Conservation (phyloP, 2,888 invertebrate genomes). For the Cryptocephalus primarius region DNA sequence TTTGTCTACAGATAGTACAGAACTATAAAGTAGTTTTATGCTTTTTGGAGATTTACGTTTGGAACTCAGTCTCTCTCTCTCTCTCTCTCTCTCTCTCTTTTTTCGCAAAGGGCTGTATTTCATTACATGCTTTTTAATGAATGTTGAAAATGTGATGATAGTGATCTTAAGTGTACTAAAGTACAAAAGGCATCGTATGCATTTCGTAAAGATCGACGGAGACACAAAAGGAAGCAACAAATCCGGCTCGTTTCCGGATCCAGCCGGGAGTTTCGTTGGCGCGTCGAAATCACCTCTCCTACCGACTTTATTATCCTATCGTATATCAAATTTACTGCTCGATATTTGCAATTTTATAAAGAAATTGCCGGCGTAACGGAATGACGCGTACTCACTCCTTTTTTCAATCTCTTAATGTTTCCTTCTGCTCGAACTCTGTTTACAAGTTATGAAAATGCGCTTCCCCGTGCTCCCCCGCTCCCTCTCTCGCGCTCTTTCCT, state of each 20-base stretch:
- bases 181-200: neutral
- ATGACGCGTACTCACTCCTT: neutral
- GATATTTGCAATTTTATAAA: conserved; percentile 1
- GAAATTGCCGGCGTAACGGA: neutral
- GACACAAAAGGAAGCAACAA: neutral
- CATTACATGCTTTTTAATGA: too few relatives aligned
- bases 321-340: neutral
- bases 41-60: too few relatives aligned
- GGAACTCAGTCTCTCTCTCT: too few relatives aligned
- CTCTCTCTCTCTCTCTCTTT: too few relatives aligned
- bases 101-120: too few relatives aligned
- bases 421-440: neutral
- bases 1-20: too few relatives aligned
- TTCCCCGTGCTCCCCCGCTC: neutral
- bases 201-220: neutral
- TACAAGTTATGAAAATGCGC: neutral
- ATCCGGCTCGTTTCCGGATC: neutral
- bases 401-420: conserved; percentile 1
- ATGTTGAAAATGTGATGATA: too few relatives aligned
- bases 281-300: neutral
- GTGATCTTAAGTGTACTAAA: neutral
- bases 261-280: neutral
- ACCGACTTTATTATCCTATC: neutral
- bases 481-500: neutral
- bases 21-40: too few relatives aligned